Evolutionary conservation across 2,113 vertebrate species (phyloP).

Genomic region (Apodemus speciosus): DNA sequence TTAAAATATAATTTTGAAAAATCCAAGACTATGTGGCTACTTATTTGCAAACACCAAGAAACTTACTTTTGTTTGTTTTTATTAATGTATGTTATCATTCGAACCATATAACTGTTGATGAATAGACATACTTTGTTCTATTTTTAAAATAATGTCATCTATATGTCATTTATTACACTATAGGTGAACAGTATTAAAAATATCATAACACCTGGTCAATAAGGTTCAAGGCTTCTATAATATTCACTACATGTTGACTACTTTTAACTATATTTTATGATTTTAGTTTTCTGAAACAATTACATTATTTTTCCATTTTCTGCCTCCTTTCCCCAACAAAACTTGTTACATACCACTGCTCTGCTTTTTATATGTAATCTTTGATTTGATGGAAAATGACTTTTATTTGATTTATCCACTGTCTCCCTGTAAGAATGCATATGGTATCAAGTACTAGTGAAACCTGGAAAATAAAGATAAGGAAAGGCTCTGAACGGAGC

Average conservation of each 20-base stretch:
- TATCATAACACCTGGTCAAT: neutral
- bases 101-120: neutral
- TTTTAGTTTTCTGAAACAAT: constrained; percentile 60
- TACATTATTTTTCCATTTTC: constrained; percentile 42
- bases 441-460: constrained; percentile 78
- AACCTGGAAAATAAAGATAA: constrained; percentile 88
- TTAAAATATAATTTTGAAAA: neutral
- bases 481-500: constrained; percentile 75
- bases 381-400: constrained; percentile 73
- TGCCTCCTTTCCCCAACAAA: constrained; percentile 46
- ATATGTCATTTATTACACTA: too few relatives aligned
- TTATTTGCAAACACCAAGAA: neutral
- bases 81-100: neutral
- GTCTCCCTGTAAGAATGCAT: constrained; percentile 73
- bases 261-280: neutral
- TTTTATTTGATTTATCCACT: constrained; percentile 75
- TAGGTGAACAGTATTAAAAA: constrained; percentile 3
- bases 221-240: neutral
- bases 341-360: constrained; percentile 50
- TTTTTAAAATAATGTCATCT: neutral
- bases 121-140: neutral
- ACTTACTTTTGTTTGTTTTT: neutral
- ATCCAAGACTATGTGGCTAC: neutral
- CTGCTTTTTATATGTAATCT: constrained; percentile 61
- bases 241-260: neutral